Percentiles rank a stretch among this genome's conserved stretches.
phyloP scores from a whole-genome alignment of 2,888 invertebrate genomes.

The Oscheius onirici region DNA sequence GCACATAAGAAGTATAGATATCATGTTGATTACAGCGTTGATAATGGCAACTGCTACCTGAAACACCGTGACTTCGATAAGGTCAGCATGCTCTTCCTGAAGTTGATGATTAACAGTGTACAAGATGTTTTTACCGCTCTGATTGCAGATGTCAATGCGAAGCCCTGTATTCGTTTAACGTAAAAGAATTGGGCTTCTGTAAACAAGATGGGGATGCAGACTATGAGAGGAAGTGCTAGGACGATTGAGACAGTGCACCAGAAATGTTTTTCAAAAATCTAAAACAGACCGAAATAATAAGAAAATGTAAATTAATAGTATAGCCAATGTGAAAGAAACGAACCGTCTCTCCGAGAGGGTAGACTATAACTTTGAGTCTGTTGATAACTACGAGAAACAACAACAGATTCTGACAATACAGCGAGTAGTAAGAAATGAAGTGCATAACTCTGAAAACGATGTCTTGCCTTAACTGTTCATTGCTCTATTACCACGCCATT shows the following conservation, averaged over 20 bases:
- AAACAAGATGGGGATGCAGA: constrained; percentile 21
- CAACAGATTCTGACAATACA: constrained; percentile 26
- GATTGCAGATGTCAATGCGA: constrained; percentile 7
- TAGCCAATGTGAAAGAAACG: too few species aligned
- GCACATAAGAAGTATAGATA: constrained; percentile 20
- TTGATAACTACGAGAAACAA: constrained; percentile 17
- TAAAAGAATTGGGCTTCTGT: constrained; percentile 25
- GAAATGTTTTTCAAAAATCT: constrained; percentile 22
- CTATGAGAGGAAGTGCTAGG: constrained; percentile 6
- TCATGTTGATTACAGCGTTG: constrained; percentile 13
- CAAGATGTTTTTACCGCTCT: background rate
- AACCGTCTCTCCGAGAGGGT: constrained; percentile 24
- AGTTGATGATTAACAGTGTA: background rate
- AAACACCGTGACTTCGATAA: constrained; percentile 29
- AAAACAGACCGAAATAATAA: too few species aligned
- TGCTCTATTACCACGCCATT: background rate
- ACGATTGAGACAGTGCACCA: background rate
- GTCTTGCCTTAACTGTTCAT: background rate
- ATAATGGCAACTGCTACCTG: constrained; percentile 23
- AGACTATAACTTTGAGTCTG: constrained; percentile 20
- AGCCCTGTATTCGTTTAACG: constrained; percentile 13
- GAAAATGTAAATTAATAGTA: too few species aligned
- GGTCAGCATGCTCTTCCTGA: constrained; percentile 26
- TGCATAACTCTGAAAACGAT: constrained; percentile 19
- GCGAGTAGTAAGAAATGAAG: constrained; percentile 26